Evolutionary conservation across 2,113 vertebrate genomes (phyloP).

Genomic region (Gallinago paraguaiae): DNA sequence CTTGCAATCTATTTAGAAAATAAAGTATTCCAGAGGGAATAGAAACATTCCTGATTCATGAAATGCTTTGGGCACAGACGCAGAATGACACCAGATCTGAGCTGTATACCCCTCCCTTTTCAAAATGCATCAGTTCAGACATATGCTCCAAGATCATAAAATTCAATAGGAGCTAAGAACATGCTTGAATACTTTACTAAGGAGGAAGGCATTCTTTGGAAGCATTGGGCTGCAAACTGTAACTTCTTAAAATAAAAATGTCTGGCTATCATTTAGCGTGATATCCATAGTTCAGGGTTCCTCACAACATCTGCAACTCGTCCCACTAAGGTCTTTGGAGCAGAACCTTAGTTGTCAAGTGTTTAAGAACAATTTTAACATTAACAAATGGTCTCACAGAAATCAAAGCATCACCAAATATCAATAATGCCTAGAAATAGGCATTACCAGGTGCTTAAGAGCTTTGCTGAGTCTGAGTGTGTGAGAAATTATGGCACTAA

Average conservation of each 20-base stretch:
- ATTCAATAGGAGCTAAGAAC: not conserved
- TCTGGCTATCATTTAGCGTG: not conserved
- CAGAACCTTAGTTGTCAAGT: not conserved
- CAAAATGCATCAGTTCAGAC: not conserved
- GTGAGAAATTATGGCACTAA: not conserved
- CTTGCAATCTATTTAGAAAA: not conserved
- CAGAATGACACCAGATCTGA: not conserved
- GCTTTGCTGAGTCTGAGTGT: not conserved
- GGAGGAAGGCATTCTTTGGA: not conserved
- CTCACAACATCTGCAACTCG: not conserved
- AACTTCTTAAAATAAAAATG: not conserved
- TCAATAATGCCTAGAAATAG: not conserved
- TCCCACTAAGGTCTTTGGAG: not conserved
- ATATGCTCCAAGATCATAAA: not conserved
- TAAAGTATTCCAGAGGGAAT: not conserved
- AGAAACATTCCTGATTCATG: not conserved
- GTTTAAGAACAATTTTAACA: not conserved
- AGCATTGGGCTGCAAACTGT: rapidly evolving
- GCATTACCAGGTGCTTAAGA: not conserved
- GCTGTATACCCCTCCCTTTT: not conserved
- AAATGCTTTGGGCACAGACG: not conserved
- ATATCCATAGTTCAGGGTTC: not conserved
- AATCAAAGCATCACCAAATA: not conserved
- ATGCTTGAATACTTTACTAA: not conserved
- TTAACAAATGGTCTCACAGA: not conserved